phyloP scores from a whole-genome alignment of 2,888 invertebrate species.

The Camptogramma bilineatum region DNA sequence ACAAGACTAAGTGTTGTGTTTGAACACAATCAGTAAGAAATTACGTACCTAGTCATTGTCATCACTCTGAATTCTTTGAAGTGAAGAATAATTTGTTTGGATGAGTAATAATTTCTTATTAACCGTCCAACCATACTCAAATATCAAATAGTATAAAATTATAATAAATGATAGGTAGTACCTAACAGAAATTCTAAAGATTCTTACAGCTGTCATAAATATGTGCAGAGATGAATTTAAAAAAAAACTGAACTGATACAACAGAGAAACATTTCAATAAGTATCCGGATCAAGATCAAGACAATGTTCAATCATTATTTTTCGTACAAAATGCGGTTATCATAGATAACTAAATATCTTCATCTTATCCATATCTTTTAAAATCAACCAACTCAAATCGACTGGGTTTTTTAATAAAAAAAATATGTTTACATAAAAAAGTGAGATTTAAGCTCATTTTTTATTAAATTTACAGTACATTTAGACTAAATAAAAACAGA shows the following conservation, averaged over 20 bases:
- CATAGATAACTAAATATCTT: too few species aligned
- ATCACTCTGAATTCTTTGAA: not conserved
- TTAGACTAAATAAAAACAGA: not conserved
- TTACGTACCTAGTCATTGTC: not conserved
- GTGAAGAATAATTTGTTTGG: not conserved
- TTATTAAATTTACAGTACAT: conserved; percentile 11
- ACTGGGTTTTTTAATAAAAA: not conserved
- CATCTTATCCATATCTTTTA: too few species aligned
- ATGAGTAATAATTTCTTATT: not conserved
- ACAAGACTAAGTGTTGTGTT: not conserved
- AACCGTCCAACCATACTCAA: not conserved
- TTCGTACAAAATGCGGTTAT: too few species aligned
- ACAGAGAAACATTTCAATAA: too few species aligned
- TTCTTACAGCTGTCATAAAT: too few species aligned
- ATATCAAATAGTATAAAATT: not conserved
- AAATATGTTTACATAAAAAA: not conserved
- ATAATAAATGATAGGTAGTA: not conserved
- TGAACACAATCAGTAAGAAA: not conserved
- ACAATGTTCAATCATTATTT: too few species aligned
- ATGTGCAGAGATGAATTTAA: too few species aligned
- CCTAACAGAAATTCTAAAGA: too few species aligned
- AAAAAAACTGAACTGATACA: too few species aligned
- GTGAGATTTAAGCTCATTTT: conserved; percentile 18
- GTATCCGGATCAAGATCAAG: too few species aligned
- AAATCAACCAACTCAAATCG: too few species aligned